Base-by-base conservation (phyloP, 2,888 invertebrate genomes). In the Carabus problematicus region DNA sequence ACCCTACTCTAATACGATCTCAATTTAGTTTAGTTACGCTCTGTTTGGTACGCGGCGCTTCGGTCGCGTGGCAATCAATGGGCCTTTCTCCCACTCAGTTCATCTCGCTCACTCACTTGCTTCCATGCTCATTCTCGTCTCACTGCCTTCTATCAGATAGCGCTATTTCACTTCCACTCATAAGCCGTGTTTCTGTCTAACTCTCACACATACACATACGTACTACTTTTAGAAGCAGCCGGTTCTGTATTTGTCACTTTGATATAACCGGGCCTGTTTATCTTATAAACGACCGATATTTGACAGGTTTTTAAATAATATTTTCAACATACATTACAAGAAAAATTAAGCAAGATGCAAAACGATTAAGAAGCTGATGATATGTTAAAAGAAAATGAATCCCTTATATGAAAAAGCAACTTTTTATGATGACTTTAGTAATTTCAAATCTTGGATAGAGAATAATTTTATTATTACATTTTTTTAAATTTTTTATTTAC, bases 1-100 rank as follows among this genome's bases (percentile, higher is more conserved):
- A 80, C 80, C 80, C 81, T 78, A 77, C 79, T 80, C 82, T 82
- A 82, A 82, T 82, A 81, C 82, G 82, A 82, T 82, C 82, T 82
- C 82, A 82, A 82, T 82, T 82, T 82, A 82, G 82, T 82, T 82
- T 82, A 82, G 82, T 82, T 82, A 79, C 82, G 82, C 82, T 82
- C 82, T 82, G 82, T 82, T 82, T 82, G 72, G 70, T 58, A 49
- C 69, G 70, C 45, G 72, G 61, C 71, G 70, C 79, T 79, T 80
- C 80, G 81, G 81, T 82, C 82, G 82, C 81, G 82, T 82, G 82
- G 81, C 81, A 80, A 80, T 81, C 79, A 79, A 75, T 72, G 60
- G 63, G 29, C 63, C 54, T 67, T 29, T 29, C 29, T 29, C 29
- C 29, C 29, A 29, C 29, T 29, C 29, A 6, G 29, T 3, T 29